A percentile compares a stretch with the other conserved stretches of the same genome.
These are phyloP conservation scores for Brachionus asplanchnoidis DNA, from an alignment of 1,140 invertebrate genomes.

Conservation along the genomic window DNA sequence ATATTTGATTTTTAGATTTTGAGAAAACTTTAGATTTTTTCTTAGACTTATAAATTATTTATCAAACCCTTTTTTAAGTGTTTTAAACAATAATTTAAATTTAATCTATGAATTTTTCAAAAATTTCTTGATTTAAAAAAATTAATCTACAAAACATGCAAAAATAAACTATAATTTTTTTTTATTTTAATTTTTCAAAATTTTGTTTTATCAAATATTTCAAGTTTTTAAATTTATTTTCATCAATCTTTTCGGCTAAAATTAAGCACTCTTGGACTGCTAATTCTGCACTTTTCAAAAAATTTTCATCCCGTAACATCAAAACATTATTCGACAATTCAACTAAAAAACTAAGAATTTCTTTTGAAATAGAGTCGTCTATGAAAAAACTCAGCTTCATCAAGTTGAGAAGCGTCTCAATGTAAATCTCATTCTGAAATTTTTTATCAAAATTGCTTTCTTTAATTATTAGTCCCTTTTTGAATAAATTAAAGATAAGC, in stretches of 20 bases:
- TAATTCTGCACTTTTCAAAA: neutral
- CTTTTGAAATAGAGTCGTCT: neutral
- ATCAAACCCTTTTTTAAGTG: too few species aligned
- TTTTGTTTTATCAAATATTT: conserved; percentile 15
- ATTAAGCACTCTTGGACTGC: neutral
- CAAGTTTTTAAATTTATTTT: neutral
- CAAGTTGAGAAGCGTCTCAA: neutral
- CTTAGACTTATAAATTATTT: too few species aligned
- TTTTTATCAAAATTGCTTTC: neutral
- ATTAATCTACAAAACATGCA: too few species aligned
- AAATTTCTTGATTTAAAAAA: too few species aligned
- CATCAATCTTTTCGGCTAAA: neutral
- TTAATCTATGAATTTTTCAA: too few species aligned
- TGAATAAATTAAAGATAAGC: neutral
- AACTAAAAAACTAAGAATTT: neutral
- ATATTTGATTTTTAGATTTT: too few species aligned
- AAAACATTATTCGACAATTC: neutral
- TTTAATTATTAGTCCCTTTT: neutral
- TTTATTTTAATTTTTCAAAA: neutral
- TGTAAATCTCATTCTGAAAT: neutral
- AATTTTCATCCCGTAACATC: neutral
- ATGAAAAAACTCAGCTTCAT: neutral
- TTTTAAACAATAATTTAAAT: too few species aligned
- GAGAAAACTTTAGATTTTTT: too few species aligned
- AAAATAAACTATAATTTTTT: too few species aligned